Conservation (phyloP, 2,888 invertebrate genomes). For the Alitta virens region DNA sequence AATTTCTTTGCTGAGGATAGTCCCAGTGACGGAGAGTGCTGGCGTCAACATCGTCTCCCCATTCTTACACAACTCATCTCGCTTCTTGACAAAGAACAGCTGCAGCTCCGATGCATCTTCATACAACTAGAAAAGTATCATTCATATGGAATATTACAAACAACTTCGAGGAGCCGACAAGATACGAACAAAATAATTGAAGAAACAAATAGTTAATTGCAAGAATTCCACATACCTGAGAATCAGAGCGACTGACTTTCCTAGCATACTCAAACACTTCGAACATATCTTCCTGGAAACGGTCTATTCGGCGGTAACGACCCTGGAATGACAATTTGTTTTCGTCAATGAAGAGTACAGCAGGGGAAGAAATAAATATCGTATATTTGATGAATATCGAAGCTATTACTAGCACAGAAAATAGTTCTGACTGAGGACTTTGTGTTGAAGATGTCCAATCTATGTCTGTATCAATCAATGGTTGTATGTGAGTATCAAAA, state of each 20-base stretch:
- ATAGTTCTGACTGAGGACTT: too few species aligned
- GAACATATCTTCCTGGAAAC: constrained; percentile 96
- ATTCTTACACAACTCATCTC: constrained; percentile 73
- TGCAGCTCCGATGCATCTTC: constrained; percentile 94
- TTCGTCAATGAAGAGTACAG: too few species aligned
- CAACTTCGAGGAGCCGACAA: too few species aligned
- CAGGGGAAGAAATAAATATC: too few species aligned
- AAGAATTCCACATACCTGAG: constrained; percentile 61
- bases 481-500: too few species aligned
- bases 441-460: too few species aligned
- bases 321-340: constrained; percentile 66
- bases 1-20: constrained; percentile 63
- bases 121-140: constrained; percentile 65
- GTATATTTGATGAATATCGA: too few species aligned
- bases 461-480: too few species aligned
- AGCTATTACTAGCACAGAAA: too few species aligned
- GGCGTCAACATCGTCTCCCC: constrained; percentile 81
- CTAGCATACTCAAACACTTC: constrained; percentile 85
- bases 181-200: too few species aligned
- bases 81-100: constrained; percentile 74
- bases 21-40: constrained; percentile 77
- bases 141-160: too few species aligned
- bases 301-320: constrained; percentile 86
- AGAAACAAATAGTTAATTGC: too few species aligned
- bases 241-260: constrained; percentile 83